Base-by-base conservation (phyloP, 2,113 vertebrate species). In the Corythoichthys haematopterus region DNA sequence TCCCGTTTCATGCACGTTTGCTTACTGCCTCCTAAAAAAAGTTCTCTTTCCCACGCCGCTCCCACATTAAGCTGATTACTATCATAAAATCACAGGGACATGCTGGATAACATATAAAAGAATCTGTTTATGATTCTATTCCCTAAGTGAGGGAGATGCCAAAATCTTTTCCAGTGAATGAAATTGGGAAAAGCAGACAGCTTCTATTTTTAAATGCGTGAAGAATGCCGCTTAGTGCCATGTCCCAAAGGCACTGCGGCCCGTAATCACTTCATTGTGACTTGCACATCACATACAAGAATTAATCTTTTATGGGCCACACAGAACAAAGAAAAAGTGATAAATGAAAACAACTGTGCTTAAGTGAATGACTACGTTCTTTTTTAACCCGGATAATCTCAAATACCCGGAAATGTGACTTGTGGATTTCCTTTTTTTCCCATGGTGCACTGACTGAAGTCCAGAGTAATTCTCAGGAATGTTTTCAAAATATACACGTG, bases 191-290 rank as follows among this genome's bases (percentile, higher is more conserved):
- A 86, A 82, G 76, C 75, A 78, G 72, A 84, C 76, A 81, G 90
- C 87, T 90, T 83, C 91, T 91, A 92, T 92, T 91, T 92, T 92
- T 92, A 91, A 90, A 85, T 59, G 65, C 70, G 67, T 82, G 65
- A 93, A 88, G 88, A 92, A 93, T 91, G 88, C 66, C 46, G 77
- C 76, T 86, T 53, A 80, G 82, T 88, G 90, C 88, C 87, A 90
- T 87, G 89, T 87, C 85, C 91, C 82, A 90, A 88, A 88, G 88
- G 88, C 85, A 83, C 70, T 85, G 71, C 71, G 88, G 82, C 81
- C 80, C 85, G 84, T 92, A 92, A 92, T 93, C 91, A 91, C 84
- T 91, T 88, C 87, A 86, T 90, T 91, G 89, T 92, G 90, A 89
- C 87, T 88, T 11, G 60, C 91, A 92, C 92, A 92, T 92, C 91